Conservation (phyloP, 2,113 vertebrate genomes). For the Pan paniscus region DNA sequence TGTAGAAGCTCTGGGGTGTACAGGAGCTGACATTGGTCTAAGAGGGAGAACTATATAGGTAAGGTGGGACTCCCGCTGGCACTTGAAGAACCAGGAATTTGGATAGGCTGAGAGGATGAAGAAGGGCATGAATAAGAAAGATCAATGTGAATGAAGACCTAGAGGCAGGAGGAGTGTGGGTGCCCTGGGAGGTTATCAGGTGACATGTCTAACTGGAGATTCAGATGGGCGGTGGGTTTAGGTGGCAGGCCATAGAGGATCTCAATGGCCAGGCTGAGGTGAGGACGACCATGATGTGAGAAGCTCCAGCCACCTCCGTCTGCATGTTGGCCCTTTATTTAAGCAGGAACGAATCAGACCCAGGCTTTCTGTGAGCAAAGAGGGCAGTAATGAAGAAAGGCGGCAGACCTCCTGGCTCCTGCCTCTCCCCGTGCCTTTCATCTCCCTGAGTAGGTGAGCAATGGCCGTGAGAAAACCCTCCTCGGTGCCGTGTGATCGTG, state of each 20-base stretch:
- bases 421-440: background rate
- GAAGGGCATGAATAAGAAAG: background rate
- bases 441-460: background rate
- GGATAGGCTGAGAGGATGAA: background rate
- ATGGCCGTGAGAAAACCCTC: background rate
- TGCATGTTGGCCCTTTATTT: fast-evolving
- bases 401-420: no score
- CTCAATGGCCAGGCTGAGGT: background rate
- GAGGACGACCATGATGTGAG: background rate
- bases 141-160: fast-evolving
- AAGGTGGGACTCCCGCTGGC: background rate
- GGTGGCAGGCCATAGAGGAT: background rate
- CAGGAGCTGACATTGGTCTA: no score
- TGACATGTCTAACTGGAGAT: background rate
- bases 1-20: background rate
- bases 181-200: fast-evolving
- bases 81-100: background rate
- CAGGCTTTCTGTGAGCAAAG: background rate
- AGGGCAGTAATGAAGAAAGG: fast-evolving
- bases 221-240: background rate
- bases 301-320: background rate
- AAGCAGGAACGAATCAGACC: fast-evolving
- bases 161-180: no score
- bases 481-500: fast-evolving
- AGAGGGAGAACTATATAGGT: background rate